These are phyloP conservation scores for Merluccius polli DNA, from an alignment of 2,797 vertebrate genomes.

Conservation along the genomic window DNA sequence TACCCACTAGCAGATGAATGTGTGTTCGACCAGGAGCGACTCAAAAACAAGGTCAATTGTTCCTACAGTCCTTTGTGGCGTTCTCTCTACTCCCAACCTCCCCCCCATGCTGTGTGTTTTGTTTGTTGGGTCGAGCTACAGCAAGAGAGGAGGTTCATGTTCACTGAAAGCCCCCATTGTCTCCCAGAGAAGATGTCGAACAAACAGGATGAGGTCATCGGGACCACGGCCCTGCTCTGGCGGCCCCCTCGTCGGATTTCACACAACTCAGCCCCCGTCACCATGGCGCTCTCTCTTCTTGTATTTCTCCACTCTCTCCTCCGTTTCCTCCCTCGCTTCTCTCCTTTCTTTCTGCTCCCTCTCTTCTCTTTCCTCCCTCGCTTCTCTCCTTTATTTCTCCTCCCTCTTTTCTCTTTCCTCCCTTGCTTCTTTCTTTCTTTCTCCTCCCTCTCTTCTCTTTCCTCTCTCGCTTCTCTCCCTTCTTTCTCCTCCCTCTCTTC, in stretches of 20 bases:
- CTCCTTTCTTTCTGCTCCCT: not conserved
- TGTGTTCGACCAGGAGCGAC: not conserved
- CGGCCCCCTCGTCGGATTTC: slow-evolving; percentile 71
- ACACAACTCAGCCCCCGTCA: slow-evolving; percentile 48
- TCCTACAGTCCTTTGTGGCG: not conserved
- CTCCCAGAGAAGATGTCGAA: slow-evolving; percentile 64
- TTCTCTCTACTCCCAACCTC: not conserved
- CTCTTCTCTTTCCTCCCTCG: not conserved
- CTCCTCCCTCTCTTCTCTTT: too few relatives aligned
- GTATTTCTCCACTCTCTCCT: slow-evolving; percentile 16
- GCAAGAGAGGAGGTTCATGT: slow-evolving; percentile 49
- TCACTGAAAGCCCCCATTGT: slow-evolving; percentile 67
- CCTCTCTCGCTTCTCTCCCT: too few relatives aligned
- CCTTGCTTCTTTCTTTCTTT: too few relatives aligned
- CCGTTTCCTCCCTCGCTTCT: not conserved
- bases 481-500: too few relatives aligned
- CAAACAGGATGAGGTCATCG: slow-evolving; percentile 72
- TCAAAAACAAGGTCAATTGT: not conserved
- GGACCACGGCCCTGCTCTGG: slow-evolving; percentile 51
- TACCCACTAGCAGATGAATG: not conserved
- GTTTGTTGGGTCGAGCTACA: slow-evolving; percentile 27
- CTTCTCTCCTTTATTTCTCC: too few relatives aligned
- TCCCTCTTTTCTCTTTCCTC: too few relatives aligned
- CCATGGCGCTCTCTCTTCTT: slow-evolving; percentile 25
- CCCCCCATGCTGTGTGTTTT: not conserved